These are phyloP conservation scores for Aradus depressus DNA, from an alignment of 2,888 invertebrate species.

Conservation along the genomic window DNA sequence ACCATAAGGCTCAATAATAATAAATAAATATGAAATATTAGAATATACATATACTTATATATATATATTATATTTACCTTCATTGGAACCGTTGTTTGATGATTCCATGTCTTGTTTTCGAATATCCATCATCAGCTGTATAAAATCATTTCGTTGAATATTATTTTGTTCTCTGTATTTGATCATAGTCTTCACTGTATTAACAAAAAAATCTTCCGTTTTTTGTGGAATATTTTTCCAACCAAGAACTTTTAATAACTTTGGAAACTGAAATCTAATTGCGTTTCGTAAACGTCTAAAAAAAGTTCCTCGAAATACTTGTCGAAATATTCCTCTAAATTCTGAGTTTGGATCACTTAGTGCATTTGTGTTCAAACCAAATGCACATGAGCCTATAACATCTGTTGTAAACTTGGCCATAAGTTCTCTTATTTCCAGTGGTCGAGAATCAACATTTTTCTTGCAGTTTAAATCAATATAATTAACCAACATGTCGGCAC, in stretches of 20 bases:
- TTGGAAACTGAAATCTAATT: not conserved
- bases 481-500: conserved; percentile 31
- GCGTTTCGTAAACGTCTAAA: not conserved
- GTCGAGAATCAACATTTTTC: no score
- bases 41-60: not conserved
- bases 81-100: not conserved
- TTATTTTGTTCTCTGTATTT: conserved; percentile 13
- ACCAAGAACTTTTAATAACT: not conserved
- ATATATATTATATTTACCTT: conserved; percentile 1
- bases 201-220: conserved; percentile 26
- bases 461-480: no score
- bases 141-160: conserved; percentile 6
- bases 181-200: not conserved
- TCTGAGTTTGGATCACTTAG: conserved; percentile 37
- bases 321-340: conserved; percentile 36
- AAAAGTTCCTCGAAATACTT: conserved; percentile 34
- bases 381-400: conserved; percentile 42
- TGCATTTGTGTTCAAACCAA: conserved; percentile 40
- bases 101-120: conserved; percentile 3
- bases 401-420: conserved; percentile 41
- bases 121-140: conserved; percentile 7
- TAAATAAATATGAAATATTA: no score
- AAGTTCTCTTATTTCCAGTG: conserved; percentile 22
- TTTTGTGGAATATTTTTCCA: not conserved
- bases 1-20: no score